Conservation (phyloP, 2,113 vertebrate genomes). For the Caretta caretta region DNA sequence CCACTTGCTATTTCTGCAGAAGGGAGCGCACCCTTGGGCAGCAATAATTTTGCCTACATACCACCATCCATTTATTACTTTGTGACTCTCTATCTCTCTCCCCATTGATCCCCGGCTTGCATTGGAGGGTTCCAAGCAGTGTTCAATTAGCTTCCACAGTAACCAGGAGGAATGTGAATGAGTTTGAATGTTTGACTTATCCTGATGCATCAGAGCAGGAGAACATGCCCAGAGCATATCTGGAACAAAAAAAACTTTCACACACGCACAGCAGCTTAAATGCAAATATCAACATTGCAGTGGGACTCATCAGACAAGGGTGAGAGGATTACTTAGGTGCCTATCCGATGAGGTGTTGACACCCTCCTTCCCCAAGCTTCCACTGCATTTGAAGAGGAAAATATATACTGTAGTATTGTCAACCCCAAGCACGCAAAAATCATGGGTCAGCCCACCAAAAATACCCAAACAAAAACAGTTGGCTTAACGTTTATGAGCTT, state of each 20-base stretch:
- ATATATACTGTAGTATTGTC: not conserved
- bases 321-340: not conserved
- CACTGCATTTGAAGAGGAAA: not conserved
- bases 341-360: not conserved
- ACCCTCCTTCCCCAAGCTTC: not conserved
- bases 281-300: not conserved
- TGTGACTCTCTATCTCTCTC: not conserved
- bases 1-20: no score
- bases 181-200: not conserved
- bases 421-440: not conserved
- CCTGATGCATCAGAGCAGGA: not conserved
- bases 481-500: not conserved
- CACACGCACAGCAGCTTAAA: not conserved
- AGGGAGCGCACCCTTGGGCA: no score
- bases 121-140: not conserved
- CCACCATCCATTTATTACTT: no score
- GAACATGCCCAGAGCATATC: not conserved
- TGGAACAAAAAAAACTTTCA: not conserved
- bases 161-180: not conserved
- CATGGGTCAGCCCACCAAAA: not conserved
- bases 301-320: not conserved
- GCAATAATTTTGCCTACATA: no score
- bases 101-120: not conserved
- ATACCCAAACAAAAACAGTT: not conserved
- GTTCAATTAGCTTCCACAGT: not conserved